Conservation (phyloP, 30 jellyfish, hydroid and myxozoan species). For the Aurelia coerulea region DNA sequence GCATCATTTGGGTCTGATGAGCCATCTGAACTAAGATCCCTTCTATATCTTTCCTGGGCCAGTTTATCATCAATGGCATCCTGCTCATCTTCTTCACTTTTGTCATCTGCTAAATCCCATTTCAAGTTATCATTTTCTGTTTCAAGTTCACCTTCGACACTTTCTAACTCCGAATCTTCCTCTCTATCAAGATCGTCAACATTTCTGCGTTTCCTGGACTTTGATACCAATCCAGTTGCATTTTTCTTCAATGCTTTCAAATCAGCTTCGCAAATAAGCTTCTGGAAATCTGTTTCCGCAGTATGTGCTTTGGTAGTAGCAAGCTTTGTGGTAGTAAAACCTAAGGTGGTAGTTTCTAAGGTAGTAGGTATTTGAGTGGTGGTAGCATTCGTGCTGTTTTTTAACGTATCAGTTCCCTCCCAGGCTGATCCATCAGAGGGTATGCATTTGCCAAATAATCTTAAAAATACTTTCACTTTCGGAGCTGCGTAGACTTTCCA, state of each 20-base stretch:
- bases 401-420: background rate
- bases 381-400: slow-evolving; percentile 16
- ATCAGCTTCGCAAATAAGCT: slow-evolving; percentile 28
- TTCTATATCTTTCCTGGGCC: too few species aligned
- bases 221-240: background rate
- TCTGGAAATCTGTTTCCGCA: slow-evolving; percentile 12
- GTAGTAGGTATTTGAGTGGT: slow-evolving; percentile 33
- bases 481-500: slow-evolving; percentile 52
- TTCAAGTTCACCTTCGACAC: background rate
- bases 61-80: too few species aligned
- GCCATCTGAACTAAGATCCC: too few species aligned
- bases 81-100: too few species aligned
- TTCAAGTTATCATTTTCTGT: background rate
- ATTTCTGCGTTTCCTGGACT: slow-evolving; percentile 9
- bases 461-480: slow-evolving; percentile 21
- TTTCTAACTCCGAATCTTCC: background rate
- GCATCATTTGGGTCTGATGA: too few species aligned
- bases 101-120: too few species aligned
- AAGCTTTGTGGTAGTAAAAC: background rate
- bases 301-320: background rate
- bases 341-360: slow-evolving; percentile 11
- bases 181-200: background rate
- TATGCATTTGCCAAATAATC: slow-evolving; percentile 45
- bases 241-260: slow-evolving; percentile 5
- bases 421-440: slow-evolving; percentile 72